A percentile compares a stretch with the other conserved stretches of the same genome.
Evolutionary conservation across 2,113 vertebrate genomes (phyloP).

Genomic region (Gasterosteus nipponicus): DNA sequence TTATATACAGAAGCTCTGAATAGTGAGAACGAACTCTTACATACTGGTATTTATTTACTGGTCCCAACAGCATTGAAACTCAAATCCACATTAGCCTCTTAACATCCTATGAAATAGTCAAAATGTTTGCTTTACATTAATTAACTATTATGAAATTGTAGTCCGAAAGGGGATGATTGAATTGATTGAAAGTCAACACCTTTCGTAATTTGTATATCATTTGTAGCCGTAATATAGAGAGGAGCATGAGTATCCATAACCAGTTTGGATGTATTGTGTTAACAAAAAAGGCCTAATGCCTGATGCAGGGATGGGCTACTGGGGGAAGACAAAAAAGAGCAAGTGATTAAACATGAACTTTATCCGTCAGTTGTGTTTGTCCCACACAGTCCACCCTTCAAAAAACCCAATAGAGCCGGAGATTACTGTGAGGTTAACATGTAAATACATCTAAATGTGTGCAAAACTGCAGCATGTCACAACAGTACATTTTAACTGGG

Average conservation of each 20-base stretch:
- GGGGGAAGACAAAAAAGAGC: constrained; percentile 25
- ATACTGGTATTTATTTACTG: constrained; percentile 18
- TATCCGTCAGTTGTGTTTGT: constrained; percentile 44
- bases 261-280: background rate
- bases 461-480: constrained; percentile 22
- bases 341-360: constrained; percentile 53
- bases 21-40: constrained; percentile 16
- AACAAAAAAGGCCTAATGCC: background rate
- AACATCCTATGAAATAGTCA: constrained; percentile 3
- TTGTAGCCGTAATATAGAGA: background rate
- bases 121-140: constrained; percentile 27
- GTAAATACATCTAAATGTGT: constrained; percentile 42
- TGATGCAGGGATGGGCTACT: background rate
- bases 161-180: background rate
- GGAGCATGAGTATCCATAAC: background rate
- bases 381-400: background rate
- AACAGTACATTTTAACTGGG: constrained; percentile 8
- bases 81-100: constrained; percentile 30
- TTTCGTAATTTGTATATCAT: background rate
- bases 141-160: background rate
- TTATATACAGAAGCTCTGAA: constrained; percentile 43
- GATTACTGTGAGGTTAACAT: constrained; percentile 42
- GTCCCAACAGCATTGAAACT: constrained; percentile 13
- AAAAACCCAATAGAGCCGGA: constrained; percentile 35
- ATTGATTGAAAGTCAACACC: background rate